These are phyloP conservation scores for Chironomus tentans DNA, from an alignment of 2,888 invertebrate species.

Conservation along the genomic window DNA sequence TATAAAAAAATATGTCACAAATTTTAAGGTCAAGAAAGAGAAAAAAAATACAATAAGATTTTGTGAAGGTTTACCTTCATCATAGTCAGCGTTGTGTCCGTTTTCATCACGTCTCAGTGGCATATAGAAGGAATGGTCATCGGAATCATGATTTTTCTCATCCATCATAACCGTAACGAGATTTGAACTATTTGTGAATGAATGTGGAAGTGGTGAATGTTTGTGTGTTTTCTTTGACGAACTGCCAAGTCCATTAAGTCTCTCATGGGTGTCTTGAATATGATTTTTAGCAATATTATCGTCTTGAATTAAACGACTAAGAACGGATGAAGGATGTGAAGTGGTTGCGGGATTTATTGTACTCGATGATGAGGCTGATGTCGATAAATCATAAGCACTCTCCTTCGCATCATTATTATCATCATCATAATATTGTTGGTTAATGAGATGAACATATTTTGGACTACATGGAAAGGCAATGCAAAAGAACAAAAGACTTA, in stretches of 20 bases:
- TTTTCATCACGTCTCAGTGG: slow-evolving; percentile 24
- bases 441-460: slow-evolving; percentile 13
- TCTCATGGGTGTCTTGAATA: background rate
- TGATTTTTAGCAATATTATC: background rate
- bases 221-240: slow-evolving; percentile 13
- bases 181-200: slow-evolving; percentile 25
- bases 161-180: slow-evolving; percentile 28
- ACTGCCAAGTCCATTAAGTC: background rate
- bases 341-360: slow-evolving; percentile 1
- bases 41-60: background rate
- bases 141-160: slow-evolving; percentile 27
- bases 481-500: too few relatives aligned
- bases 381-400: slow-evolving; percentile 10
- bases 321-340: background rate
- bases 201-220: background rate
- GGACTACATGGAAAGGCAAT: background rate
- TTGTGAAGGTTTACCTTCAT: slow-evolving; percentile 11
- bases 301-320: background rate
- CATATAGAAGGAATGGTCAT: slow-evolving; percentile 24
- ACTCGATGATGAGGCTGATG: slow-evolving; percentile 2
- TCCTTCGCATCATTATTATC: background rate
- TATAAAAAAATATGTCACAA: too few relatives aligned
- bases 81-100: slow-evolving; percentile 1
- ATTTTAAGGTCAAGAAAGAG: too few relatives aligned
- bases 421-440: slow-evolving; percentile 12